Percentiles rank a stretch among this genome's conserved stretches.
These are phyloP conservation scores for Pseudomyrmex pallidus DNA, from an alignment of 1,140 invertebrate species.

Conservation along the genomic window DNA sequence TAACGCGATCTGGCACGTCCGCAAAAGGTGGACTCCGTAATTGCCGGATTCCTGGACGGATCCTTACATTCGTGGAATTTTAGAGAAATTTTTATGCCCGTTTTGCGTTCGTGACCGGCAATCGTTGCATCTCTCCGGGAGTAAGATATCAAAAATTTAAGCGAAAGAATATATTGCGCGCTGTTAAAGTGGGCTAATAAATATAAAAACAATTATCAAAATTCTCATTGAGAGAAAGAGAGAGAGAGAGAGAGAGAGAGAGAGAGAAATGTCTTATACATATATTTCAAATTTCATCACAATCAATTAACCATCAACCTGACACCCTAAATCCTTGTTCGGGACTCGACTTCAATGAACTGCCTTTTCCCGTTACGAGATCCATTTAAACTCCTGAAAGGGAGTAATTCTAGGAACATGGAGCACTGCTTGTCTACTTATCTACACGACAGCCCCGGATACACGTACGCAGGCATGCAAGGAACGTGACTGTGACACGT, in stretches of 20 bases:
- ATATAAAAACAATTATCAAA: too few species aligned
- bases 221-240: too few species aligned
- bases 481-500: conserved; percentile 73
- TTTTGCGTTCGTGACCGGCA: background rate
- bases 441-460: conserved; percentile 39
- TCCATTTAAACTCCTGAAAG: conserved; percentile 6
- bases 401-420: conserved; percentile 46
- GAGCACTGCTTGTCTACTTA: conserved; percentile 53
- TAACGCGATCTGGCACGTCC: conserved; percentile 29
- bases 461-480: conserved; percentile 58
- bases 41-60: conserved; percentile 24
- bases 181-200: too few species aligned
- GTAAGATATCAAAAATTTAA: background rate
- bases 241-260: too few species aligned
- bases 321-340: background rate
- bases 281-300: too few species aligned
- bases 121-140: background rate
- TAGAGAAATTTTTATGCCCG: background rate
- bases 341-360: background rate
- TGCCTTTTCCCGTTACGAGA: background rate
- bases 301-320: background rate
- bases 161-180: background rate
- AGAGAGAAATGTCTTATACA: too few species aligned
- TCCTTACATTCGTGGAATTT: conserved; percentile 23
- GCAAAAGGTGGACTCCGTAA: conserved; percentile 48